Percentiles rank a stretch among this genome's conserved stretches.
Conservation (phyloP, 2,888 invertebrate species). For the Tineola bisselliella region DNA sequence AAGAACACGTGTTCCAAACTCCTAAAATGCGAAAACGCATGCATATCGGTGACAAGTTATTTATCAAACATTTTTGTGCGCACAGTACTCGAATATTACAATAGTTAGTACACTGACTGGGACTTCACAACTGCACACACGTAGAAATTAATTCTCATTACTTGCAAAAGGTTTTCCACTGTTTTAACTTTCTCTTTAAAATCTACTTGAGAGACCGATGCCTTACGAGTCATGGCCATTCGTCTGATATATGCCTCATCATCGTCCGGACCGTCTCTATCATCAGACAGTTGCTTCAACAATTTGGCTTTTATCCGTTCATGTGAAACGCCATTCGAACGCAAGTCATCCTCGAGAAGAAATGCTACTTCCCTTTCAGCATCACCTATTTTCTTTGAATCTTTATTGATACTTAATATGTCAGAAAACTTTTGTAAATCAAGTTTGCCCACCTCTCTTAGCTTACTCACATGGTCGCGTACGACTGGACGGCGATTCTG, state of each 20-base stretch:
- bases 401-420: neutral
- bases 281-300: neutral
- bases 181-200: conserved; percentile 9
- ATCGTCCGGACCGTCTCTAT: neutral
- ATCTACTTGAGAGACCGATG: neutral
- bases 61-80: neutral
- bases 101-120: neutral
- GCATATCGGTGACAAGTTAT: no score
- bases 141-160: neutral
- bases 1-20: no score
- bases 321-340: neutral
- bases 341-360: neutral
- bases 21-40: no score
- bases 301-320: neutral
- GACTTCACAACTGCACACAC: conserved; percentile 6
- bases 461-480: neutral
- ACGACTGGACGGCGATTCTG: neutral
- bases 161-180: conserved; percentile 4
- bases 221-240: neutral
- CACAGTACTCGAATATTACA: neutral
- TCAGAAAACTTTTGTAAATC: conserved; percentile 1
- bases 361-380: conserved; percentile 1
- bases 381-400: neutral
- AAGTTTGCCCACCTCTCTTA: neutral
- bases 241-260: neutral